Conservation (phyloP, 2,797 vertebrate species). For the Aphelocoma californica region DNA sequence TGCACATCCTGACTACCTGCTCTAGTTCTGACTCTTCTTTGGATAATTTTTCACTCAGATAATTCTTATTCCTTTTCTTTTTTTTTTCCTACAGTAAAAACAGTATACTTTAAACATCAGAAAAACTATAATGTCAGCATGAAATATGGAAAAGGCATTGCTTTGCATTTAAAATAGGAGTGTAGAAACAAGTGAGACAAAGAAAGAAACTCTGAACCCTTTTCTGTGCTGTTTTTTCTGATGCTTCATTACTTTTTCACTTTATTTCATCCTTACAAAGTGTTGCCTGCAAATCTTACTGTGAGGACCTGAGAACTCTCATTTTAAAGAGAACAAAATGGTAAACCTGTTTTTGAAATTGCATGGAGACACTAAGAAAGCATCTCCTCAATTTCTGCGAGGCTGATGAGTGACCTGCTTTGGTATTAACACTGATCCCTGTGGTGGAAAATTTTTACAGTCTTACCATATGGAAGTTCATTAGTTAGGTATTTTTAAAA, state of each 20-base stretch:
- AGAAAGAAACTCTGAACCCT: neutral
- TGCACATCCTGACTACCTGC: fast-evolving
- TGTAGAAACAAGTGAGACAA: neutral
- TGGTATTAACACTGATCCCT: neutral
- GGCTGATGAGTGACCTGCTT: neutral
- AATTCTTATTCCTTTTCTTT: neutral
- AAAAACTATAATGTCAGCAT: neutral
- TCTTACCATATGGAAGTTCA: neutral
- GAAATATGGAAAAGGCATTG: neutral
- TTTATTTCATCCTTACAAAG: neutral
- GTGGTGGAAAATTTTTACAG: neutral
- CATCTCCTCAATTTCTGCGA: neutral
- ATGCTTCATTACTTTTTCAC: neutral
- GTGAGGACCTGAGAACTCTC: neutral
- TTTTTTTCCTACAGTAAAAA: neutral
- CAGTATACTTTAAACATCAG: neutral
- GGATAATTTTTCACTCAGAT: neutral
- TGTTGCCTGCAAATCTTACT: neutral
- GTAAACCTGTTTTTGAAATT: neutral
- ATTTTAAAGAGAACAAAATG: constrained; percentile 10
- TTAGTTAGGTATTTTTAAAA: neutral
- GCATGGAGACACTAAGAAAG: neutral
- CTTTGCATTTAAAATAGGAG: neutral
- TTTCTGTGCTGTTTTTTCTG: neutral
- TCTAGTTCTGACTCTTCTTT: neutral